Evolutionary conservation across 2,888 invertebrate species (phyloP), one percentile per base, ranked within the genome.

Genomic region (Glaucopsyche alexis): DNA sequence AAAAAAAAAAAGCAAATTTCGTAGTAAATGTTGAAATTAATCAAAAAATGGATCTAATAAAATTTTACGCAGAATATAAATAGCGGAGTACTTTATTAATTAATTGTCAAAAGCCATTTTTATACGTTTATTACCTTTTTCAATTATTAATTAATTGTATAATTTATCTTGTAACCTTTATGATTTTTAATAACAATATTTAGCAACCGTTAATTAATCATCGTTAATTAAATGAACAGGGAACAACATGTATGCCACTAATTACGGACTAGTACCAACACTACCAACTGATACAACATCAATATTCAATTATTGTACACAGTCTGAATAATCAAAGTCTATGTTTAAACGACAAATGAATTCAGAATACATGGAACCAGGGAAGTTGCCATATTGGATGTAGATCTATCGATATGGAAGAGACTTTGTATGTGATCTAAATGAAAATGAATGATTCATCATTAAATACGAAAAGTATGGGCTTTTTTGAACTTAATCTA

Each of bases 191-290:
- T 47, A 13, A 47, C 1, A 11, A 60, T 29, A 29, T 38, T 60
- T 14, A 60, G 8, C 38, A 60, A 60, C 13, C 60, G 29, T 60
- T 67, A n/a, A n/a, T n/a, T n/a, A 38, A 29, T 49, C 19, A 29
- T 19, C 13, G 69, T 47, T 69, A 69, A 69, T 69, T 69, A 69
- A 69, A 49, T 29, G 38, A 66, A 66, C n/a, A 29, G 67, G 45
- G 47, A 49, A 29, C 8, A 29, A 49, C 29, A 49, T 47, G 47
- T 69, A 49, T 47, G 19, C 14, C 1, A 13, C 49, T 69, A 47
- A 69, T 29, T 67, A 45, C 69, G 60, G 13, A 29, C 60, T 60
- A 29, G 60, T 60, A 60, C 60, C 60, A 60, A 60, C 29, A 38
- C 60, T 60, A 29, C 60, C 29, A 29, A 7, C 60, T 60, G 29